Base-by-base conservation (phyloP, 2,113 vertebrate species). In the Prinia subflava region DNA sequence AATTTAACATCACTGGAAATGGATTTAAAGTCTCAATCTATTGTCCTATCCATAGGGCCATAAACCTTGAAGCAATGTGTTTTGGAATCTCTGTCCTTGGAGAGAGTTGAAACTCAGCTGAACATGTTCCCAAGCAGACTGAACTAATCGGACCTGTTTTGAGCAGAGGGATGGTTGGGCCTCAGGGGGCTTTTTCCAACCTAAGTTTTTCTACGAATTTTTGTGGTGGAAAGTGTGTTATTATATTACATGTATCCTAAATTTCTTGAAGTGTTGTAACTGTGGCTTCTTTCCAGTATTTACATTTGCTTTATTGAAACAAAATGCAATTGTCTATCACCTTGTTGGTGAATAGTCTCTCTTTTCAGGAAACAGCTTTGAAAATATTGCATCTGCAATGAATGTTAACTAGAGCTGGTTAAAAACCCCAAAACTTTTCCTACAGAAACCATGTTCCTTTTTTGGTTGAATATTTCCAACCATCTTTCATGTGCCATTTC, bases 381-480 rank as follows among this genome's bases (percentile, higher is more conserved):
- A 94, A 94, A 94, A 73, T 65, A n/a, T 31, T 90, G 25, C n/a
- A 69, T 95, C 28, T 93, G 55, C 28, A 69, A 33, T 81, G 22
- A 86, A 42, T 57, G 6, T 55, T 92, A 44, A 63, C 25, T 39
- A 44, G 14, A 80, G 46, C 55, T 63, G 46, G 68, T 92, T 46
- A 90, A 94, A 97, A 96, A 59, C 16, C 59, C 86, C 90, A 81
- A 90, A 92, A 24, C 13, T 74, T 95, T 96, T 93, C 83, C 83
- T 83, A 63, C 30, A 92, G 83, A 94, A 96, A 10, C 7, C 55
- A 59, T 42, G 92, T 96, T 96, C 96, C 96, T 90, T 94, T 94
- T 96, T 92, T 86, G 79, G 86, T 77, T 77, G 44, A 86, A 16
- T 62, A 11, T 73, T 90, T 86, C 71, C 33, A 89, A 15, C 55